These are phyloP conservation scores for Zosterops hypoxanthus DNA, from an alignment of 2,113 vertebrate species.

Conservation along the genomic window DNA sequence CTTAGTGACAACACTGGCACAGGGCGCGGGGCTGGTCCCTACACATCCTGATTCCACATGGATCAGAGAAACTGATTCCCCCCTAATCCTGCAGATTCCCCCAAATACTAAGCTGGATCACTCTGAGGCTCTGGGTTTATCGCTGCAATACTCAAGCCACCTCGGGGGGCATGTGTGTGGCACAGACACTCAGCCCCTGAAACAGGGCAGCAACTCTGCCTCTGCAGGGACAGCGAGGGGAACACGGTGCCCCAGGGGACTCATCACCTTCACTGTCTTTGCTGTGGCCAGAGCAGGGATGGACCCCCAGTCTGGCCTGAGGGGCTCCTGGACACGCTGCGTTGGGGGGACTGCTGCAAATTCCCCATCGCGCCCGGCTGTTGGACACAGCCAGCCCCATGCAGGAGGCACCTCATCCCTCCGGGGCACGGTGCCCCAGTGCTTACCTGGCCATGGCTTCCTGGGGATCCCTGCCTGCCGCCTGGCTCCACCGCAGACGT, in stretches of 20 bases:
- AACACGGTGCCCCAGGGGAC: rapidly evolving
- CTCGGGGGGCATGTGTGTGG: rapidly evolving
- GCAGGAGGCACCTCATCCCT: neutral
- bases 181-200: rapidly evolving
- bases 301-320: rapidly evolving
- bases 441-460: neutral
- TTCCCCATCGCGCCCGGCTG: rapidly evolving
- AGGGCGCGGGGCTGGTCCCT: rapidly evolving
- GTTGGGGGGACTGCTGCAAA: neutral
- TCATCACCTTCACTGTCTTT: rapidly evolving
- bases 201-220: neutral
- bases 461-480: neutral
- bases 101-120: rapidly evolving
- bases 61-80: neutral
- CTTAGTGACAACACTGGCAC: rapidly evolving
- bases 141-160: neutral
- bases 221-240: neutral
- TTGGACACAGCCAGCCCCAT: rapidly evolving
- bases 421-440: rapidly evolving
- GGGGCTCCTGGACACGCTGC: rapidly evolving
- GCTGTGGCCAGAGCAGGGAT: neutral
- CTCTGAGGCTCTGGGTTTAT: neutral
- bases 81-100: neutral
- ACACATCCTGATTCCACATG: rapidly evolving
- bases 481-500: neutral